phyloP scores from a whole-genome alignment of 2,113 vertebrate genomes.

The Lophius piscatorius region DNA sequence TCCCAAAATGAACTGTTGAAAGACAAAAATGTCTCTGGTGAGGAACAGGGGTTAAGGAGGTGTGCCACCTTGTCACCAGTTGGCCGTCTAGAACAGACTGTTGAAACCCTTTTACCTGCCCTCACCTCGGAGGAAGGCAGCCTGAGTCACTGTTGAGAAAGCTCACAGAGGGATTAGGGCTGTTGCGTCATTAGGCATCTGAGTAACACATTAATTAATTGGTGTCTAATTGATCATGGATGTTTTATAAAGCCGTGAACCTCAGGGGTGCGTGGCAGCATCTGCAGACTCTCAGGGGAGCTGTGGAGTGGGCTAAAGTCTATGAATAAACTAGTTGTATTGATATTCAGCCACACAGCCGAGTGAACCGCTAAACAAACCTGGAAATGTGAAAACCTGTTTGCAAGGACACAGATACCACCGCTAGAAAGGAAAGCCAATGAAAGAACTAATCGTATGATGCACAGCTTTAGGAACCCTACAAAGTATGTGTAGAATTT shows the following conservation, averaged over 20 bases:
- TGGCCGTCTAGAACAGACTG: too few relatives aligned
- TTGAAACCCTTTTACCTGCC: not conserved
- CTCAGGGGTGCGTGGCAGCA: slow-evolving; percentile 38
- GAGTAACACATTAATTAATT: slow-evolving; percentile 72
- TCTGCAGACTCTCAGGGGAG: slow-evolving; percentile 29
- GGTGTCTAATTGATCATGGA: slow-evolving; percentile 74
- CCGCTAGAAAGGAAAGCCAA: too few relatives aligned
- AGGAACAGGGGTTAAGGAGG: too few relatives aligned
- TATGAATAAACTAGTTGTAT: slow-evolving; percentile 19
- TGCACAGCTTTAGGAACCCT: too few relatives aligned
- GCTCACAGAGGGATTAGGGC: slow-evolving; percentile 55
- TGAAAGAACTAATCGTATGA: too few relatives aligned
- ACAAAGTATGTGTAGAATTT: too few relatives aligned
- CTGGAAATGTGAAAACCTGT: too few relatives aligned
- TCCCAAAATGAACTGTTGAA: too few relatives aligned
- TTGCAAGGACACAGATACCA: too few relatives aligned
- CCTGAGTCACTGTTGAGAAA: slow-evolving; percentile 28
- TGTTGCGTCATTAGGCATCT: slow-evolving; percentile 71
- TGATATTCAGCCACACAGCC: slow-evolving; percentile 16
- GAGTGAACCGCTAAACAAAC: not conserved
- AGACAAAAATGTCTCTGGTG: too few relatives aligned
- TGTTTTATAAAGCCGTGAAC: slow-evolving; percentile 63
- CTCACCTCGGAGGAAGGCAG: slow-evolving; percentile 30
- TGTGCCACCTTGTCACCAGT: too few relatives aligned
- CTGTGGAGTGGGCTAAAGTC: not conserved